These are phyloP conservation scores for Anastrepha ludens DNA, from an alignment of 1,140 invertebrate species.

Conservation along the genomic window DNA sequence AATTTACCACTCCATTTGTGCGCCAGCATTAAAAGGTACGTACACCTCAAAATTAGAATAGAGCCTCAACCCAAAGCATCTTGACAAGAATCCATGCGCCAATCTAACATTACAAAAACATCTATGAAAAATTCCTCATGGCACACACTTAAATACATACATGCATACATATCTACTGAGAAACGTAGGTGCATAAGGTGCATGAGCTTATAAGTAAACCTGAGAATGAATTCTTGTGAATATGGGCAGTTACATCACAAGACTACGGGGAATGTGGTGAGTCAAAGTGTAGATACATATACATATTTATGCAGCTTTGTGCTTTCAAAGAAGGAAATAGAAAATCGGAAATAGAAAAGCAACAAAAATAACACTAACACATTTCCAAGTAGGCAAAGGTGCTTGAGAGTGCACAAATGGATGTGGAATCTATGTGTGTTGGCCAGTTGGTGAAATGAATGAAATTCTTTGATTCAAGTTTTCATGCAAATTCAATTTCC, in stretches of 20 bases:
- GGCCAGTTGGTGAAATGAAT: not conserved
- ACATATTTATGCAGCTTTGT: not conserved
- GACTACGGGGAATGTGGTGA: not conserved
- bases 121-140: not conserved
- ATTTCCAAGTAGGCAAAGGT: too few species aligned
- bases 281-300: not conserved
- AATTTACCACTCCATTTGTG: too few species aligned
- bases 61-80: too few species aligned
- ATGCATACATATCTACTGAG: not conserved
- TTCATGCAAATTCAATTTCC: slow-evolving; percentile 46
- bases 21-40: too few species aligned
- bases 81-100: too few species aligned
- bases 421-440: not conserved
- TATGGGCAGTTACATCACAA: not conserved
- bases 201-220: not conserved
- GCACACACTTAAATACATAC: not conserved
- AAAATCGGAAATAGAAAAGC: not conserved
- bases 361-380: slow-evolving; percentile 9
- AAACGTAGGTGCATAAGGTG: not conserved
- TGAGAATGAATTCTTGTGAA: not conserved
- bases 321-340: not conserved
- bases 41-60: too few species aligned
- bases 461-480: slow-evolving; percentile 31
- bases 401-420: too few species aligned
- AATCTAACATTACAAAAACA: too few species aligned